Base-by-base conservation (phyloP, 1,140 invertebrate genomes). In the Gryllus bimaculatus region DNA sequence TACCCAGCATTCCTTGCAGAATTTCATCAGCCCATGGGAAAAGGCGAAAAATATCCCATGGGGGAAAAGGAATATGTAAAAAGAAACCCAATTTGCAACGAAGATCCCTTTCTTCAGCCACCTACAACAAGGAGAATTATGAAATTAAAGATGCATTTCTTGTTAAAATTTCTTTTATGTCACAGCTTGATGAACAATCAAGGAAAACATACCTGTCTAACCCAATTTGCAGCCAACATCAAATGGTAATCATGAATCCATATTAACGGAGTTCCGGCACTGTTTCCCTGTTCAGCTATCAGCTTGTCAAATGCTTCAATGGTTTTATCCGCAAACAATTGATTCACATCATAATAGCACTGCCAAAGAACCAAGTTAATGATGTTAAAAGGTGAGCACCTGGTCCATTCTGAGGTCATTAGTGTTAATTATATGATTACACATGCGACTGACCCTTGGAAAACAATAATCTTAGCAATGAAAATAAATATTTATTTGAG, bases 231-330 rank as follows among this genome's bases (percentile, higher is more conserved):
- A 7, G 93, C 93, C 80, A 95, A 85, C 93, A 96, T 95, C 8
- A 97, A 87, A 83, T 97, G 95, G 85, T 97, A 97, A 84, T 97
- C 95, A 82, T 97, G 95, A 20, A 97, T 91, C 95, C 95, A 97
- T 0, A 97, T 90, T 21, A 97, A 88, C 0, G 95, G 94, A 3
- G 87, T 88, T 13, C 87, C 89, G 82, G 87, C 87, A 77, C 89
- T 91, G 81, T 90, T 86, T 10, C 90, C 89, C 74, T 92, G 85
- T 18, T 66, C 54, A 7, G 54, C 10, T 18, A 66, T 66, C 18
- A 89, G 86, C 73, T 89, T 87, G 78, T 91, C 88, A 49, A 96
- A 83, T 0, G 94, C 94, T 79, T 89, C 83, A 74, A 96, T 88
- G 0, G 95, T 94, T 82, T 92, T 91, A 39, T 91, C 89, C 0